Base-by-base conservation (phyloP, 2,888 invertebrate species). In the Strigamia maritima region DNA sequence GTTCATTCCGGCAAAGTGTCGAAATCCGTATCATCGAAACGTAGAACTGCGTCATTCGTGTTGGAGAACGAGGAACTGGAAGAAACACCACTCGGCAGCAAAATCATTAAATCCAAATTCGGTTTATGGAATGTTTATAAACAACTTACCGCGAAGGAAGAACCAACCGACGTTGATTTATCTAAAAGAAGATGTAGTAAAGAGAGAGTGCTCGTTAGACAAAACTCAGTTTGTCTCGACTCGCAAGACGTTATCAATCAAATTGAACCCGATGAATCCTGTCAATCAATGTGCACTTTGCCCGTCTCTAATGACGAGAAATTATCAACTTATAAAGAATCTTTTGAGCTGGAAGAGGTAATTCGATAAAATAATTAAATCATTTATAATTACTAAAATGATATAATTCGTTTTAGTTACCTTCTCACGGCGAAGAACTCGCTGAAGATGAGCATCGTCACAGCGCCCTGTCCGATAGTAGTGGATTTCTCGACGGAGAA, bases 301-400 rank as follows among this genome's bases (percentile, higher is more conserved):
- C 76, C 26, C 2, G n/a, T 76, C 2, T 35, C 44, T 2, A 40
- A 76, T 19, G 40, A 35, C 16, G 44, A 76, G 28, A 79, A 80
- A 65, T 54, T 49, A 19, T 28, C 28, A 12, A 75, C 49, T 10
- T 49, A 76, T 44, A 79, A 79, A 24, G 80, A 80, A 40, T 80
- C 80, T 7, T 80, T 80, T 76, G 80, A 80, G 76, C 44, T 80
- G 8, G 80, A 80, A 76, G 80, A 80, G 79, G 80, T 80, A 31
- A 76, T 74, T 74, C 74, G 28, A 24, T n/a, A 26, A 44, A 3
- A 60, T 10, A 65, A 78, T 44, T 10, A 49, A 49, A 24, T 14
- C 22, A 40, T 22, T 40, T 22, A 19, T 8, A 19, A n/a, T 12
- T 3, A 8, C 19, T 10, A n/a, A n/a, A n/a, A n/a, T n/a, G n/a